Percentiles rank a stretch among this genome's conserved stretches.
Evolutionary conservation across 2,888 invertebrate species (phyloP).

Genomic region (Pterobdella sp.): DNA sequence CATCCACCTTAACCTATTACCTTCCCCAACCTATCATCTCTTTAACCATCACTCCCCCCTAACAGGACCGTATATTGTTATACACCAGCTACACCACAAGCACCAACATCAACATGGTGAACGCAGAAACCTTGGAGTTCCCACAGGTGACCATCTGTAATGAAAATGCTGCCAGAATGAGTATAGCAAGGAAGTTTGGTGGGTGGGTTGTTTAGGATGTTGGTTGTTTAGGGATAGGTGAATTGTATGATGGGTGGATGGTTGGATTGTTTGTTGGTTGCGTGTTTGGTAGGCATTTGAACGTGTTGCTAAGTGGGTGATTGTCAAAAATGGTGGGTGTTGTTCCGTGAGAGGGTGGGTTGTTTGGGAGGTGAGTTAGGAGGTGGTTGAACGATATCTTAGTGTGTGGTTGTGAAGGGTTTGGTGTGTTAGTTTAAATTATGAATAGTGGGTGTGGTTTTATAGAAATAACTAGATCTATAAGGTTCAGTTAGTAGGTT

Average conservation of each 20-base stretch:
- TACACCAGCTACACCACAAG: constrained; percentile 24
- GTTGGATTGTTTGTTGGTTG: not conserved
- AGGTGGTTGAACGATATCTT: no score
- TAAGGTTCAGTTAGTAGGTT: no score
- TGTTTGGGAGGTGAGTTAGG: no score
- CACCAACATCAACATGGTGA: constrained; percentile 26
- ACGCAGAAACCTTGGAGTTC: constrained; percentile 22
- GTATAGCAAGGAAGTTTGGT: constrained; percentile 24
- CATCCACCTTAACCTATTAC: not conserved
- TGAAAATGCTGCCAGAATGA: constrained; percentile 29
- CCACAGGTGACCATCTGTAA: constrained; percentile 27
- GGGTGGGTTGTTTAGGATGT: not conserved
- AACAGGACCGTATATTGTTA: not conserved
- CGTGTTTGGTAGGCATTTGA: not conserved
- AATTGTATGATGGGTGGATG: not conserved
- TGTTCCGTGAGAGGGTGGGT: no score
- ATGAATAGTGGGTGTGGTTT: no score
- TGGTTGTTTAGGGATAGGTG: not conserved
- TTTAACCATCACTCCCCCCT: no score
- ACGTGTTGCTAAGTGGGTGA: no score
- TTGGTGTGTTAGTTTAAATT: no score
- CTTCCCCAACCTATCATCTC: not conserved
- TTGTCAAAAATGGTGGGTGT: no score
- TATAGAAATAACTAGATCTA: no score
- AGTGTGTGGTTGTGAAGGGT: no score